Base-by-base conservation (phyloP, 2,888 invertebrate species). In the Erynnis tages region DNA sequence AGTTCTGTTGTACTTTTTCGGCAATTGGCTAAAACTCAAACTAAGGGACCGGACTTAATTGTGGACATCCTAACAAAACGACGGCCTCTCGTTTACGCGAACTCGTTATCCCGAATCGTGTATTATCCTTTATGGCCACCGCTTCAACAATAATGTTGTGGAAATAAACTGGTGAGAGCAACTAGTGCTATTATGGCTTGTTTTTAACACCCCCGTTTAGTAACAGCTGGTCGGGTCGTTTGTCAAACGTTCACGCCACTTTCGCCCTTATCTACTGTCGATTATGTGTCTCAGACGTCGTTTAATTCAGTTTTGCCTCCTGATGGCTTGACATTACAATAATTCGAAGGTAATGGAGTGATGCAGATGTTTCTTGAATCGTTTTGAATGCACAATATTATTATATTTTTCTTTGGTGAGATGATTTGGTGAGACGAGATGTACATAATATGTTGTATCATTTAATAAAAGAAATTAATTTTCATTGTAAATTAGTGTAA, bases 101-200 rank as follows among this genome's bases (percentile, higher is more conserved):
- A 60, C 65, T 68, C 69, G 68, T 71, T 69, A 68, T 62, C 60
- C 60, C 57, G 57, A 65, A 64, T 61, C 66, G 71, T 67, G 71
- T 70, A 72, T 73, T 73, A 73, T 72, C 66, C 68, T 69, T 76
- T 76, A 75, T 66, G 61, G 67, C 62, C 62, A 54, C 61, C 61
- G 62, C 57, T 60, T 62, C 56, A 55, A 59, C 57, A 61, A 64
- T 76, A 73, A 77, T 73, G 74, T 65, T 60, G 61, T 61, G 63
- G 64, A 59, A 62, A 69, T 71, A 71, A 70, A 69, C 68, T 63
- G 66, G 45, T 60, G 54, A 61, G 59, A 71, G 70, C 69, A 74
- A 75, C 70, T 73, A 67, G 71, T 73, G 71, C 58, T 56, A 59
- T 62, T 62, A 65, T 60, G 58, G 55, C 55, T 41, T 54, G 53